phyloP scores from a whole-genome alignment of 2,888 invertebrate species.

The Deroplatys truncata region DNA sequence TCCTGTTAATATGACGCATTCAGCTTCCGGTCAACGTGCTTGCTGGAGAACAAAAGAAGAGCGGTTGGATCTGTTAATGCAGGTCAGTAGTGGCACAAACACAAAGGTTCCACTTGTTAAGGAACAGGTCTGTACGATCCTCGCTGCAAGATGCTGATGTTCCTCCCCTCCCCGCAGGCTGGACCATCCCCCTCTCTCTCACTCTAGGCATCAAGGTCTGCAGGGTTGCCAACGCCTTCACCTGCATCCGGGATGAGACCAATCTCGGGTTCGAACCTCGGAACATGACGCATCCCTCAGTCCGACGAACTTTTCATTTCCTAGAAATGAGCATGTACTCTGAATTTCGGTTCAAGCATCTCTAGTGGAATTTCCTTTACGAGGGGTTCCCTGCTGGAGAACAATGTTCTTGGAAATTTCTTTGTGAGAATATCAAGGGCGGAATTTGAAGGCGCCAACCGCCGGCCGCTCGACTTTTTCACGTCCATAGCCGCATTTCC shows the following conservation, averaged over 20 bases:
- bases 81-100: background rate
- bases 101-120: background rate
- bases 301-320: background rate
- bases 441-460: background rate
- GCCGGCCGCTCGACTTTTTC: background rate
- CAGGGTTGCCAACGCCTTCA: background rate
- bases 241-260: background rate
- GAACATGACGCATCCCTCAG: background rate
- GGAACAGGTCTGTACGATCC: background rate
- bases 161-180: background rate
- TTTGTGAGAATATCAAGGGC: background rate
- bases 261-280: background rate
- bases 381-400: background rate
- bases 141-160: background rate
- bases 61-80: background rate
- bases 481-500: conserved; percentile 2
- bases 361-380: background rate
- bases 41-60: background rate
- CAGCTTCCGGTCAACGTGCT: background rate
- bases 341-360: background rate
- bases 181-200: background rate
- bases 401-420: background rate
- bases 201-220: background rate
- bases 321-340: background rate
- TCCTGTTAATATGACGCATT: background rate